phyloP scores from a whole-genome alignment of 2,888 invertebrate genomes.

The Apamea crenata region DNA sequence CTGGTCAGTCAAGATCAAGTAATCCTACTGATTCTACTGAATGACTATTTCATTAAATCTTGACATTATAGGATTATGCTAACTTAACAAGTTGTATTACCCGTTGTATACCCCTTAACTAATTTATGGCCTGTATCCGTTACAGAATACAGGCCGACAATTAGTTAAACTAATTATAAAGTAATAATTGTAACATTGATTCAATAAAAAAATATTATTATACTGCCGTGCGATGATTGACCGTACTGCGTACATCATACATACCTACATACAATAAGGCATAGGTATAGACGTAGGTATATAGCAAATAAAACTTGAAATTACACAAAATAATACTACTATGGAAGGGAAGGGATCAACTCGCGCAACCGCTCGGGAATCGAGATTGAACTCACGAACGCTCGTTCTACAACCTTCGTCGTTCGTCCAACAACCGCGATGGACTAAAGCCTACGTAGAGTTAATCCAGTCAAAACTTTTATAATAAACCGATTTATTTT shows the following conservation, averaged over 20 bases:
- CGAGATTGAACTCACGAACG: background rate
- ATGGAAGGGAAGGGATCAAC: background rate
- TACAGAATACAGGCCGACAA: background rate
- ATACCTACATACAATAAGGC: background rate
- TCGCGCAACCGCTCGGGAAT: background rate
- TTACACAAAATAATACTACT: background rate
- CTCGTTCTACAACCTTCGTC: background rate
- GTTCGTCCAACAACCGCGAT: background rate
- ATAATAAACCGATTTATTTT: slow-evolving; percentile 30
- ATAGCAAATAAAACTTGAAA: background rate
- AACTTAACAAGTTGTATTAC: too few relatives aligned
- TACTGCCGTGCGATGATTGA: background rate
- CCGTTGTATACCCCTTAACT: too few relatives aligned
- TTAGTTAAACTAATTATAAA: background rate
- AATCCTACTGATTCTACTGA: too few relatives aligned
- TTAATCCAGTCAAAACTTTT: background rate
- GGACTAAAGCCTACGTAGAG: background rate
- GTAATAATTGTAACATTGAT: background rate
- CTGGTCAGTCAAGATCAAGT: too few relatives aligned
- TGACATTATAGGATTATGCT: too few relatives aligned
- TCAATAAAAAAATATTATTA: background rate
- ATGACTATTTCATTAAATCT: too few relatives aligned
- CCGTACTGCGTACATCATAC: background rate
- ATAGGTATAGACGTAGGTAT: background rate
- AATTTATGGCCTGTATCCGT: too few relatives aligned